A percentile compares a stretch with the other conserved stretches of the same genome.
Evolutionary conservation across 2,113 vertebrate species (phyloP).

Genomic region (Hyperopisus bebe): DNA sequence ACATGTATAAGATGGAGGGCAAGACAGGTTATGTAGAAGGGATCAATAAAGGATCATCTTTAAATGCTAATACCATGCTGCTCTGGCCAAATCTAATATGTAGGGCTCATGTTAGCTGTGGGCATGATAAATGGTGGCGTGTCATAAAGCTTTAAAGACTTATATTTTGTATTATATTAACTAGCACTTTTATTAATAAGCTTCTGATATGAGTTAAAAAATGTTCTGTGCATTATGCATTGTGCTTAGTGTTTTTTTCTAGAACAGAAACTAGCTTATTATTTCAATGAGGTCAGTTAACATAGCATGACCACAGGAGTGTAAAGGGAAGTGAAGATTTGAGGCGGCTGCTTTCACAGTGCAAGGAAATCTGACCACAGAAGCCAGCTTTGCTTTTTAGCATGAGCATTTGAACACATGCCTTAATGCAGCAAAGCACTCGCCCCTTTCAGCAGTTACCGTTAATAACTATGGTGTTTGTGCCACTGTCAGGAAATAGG

Average conservation of each 20-base stretch:
- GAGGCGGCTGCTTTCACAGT: not conserved
- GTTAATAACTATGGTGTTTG: not conserved
- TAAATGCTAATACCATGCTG: not conserved
- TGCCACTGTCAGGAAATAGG: not conserved
- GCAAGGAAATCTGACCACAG: not conserved
- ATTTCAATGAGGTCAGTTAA: not conserved
- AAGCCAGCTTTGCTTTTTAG: not conserved
- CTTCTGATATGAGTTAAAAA: not conserved
- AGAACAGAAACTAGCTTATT: not conserved
- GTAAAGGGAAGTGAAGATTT: not conserved
- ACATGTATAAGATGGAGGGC: not conserved
- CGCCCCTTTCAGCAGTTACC: not conserved
- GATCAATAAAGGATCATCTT: not conserved
- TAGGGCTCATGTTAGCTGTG: not conserved
- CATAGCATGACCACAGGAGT: not conserved
- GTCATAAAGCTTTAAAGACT: not conserved
- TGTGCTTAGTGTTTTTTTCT: not conserved
- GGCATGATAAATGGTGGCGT: not conserved
- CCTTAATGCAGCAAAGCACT: not conserved
- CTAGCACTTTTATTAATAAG: not conserved
- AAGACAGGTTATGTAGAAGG: not conserved
- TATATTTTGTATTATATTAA: not conserved
- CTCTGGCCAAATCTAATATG: not conserved
- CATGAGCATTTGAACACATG: not conserved
- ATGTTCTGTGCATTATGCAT: not conserved